Conservation (phyloP, 92 coral and sea anemone species). For the Umimayanthus kanabou region DNA sequence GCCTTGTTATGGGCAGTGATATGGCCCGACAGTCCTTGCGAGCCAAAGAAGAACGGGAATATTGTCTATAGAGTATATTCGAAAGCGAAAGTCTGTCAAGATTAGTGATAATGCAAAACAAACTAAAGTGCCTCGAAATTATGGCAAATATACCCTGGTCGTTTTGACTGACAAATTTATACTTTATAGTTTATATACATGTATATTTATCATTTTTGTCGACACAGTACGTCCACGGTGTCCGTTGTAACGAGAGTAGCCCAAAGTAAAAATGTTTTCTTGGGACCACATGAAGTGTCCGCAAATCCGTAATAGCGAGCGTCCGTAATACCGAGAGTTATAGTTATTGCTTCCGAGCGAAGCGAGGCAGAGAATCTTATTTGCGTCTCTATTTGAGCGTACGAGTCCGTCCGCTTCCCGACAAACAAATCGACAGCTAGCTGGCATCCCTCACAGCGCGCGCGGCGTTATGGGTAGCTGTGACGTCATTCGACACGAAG, state of each 20-base stretch:
- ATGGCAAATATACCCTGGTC: too few relatives aligned
- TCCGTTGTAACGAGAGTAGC: conserved; percentile 47
- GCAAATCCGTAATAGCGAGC: conserved; percentile 45
- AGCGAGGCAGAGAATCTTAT: too few relatives aligned
- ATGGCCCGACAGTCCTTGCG: conserved; percentile 49
- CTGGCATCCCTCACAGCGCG: too few relatives aligned
- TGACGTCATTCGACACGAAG: too few relatives aligned
- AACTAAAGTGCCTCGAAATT: conserved; percentile 7
- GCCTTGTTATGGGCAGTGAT: conserved; percentile 50
- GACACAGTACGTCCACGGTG: conserved; percentile 1
- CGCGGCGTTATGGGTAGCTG: too few relatives aligned
- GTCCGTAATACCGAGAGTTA: too few relatives aligned
- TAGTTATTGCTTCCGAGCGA: too few relatives aligned
- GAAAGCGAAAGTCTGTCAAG: conserved; percentile 43
- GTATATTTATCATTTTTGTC: background rate
- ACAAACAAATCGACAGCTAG: too few relatives aligned
- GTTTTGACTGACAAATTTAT: too few relatives aligned
- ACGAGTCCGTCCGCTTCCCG: too few relatives aligned
- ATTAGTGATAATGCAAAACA: conserved; percentile 36
- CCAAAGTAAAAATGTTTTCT: conserved; percentile 42
- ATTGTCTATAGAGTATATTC: conserved; percentile 18
- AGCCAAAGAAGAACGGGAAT: conserved; percentile 49
- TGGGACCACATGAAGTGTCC: conserved; percentile 46
- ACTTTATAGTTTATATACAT: too few relatives aligned
- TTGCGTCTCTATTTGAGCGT: too few relatives aligned